A percentile compares a stretch with the other conserved stretches of the same genome.
These are phyloP conservation scores for Doryteuthis pealeii DNA, from an alignment of 1,140 invertebrate species.

Conservation along the genomic window DNA sequence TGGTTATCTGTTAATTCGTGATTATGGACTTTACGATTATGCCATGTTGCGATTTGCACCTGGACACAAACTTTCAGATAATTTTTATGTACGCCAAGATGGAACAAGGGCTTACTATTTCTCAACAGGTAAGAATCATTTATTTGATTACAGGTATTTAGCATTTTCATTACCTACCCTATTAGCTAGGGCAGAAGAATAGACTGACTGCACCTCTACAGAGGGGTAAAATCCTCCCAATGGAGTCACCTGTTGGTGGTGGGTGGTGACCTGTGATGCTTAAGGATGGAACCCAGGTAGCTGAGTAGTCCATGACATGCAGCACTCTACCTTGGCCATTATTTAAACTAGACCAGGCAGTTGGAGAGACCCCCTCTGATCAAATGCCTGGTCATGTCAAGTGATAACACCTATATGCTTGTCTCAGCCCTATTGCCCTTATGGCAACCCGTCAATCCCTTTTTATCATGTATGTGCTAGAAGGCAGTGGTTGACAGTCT, in stretches of 20 bases:
- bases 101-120: constrained; percentile 60
- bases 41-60: constrained; percentile 73
- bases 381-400: no score
- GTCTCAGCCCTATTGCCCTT: no score
- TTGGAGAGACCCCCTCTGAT: no score
- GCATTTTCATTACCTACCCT: not conserved
- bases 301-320: not conserved
- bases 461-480: no score
- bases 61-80: constrained; percentile 80
- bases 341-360: no score
- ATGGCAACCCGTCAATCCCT: no score
- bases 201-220: not conserved
- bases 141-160: not conserved
- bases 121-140: constrained; percentile 64
- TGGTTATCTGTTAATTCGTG: constrained; percentile 55
- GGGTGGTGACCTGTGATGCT: not conserved
- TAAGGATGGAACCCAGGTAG: not conserved
- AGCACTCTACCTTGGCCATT: no score
- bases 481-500: no score
- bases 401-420: no score
- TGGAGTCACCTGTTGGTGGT: no score
- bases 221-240: not conserved
- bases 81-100: constrained; percentile 61
- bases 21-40: constrained; percentile 60
- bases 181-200: not conserved